Conservation (phyloP, 92 coral and sea anemone species). For the Phymanthus crucifer region DNA sequence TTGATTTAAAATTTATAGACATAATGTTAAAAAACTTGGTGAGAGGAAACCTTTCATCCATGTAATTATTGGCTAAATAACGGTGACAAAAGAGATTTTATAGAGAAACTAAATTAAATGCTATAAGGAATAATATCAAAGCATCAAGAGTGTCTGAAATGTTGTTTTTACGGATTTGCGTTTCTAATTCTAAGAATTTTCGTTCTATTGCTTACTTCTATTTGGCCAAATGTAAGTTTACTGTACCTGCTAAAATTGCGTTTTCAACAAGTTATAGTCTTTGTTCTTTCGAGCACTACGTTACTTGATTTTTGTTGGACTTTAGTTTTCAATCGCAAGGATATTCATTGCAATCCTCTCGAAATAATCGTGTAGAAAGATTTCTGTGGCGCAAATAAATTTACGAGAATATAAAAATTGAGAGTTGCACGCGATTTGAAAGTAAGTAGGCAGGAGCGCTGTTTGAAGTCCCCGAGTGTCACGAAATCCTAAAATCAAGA, state of each 20-base stretch:
- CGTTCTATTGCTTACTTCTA: not conserved
- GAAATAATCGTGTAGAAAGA: slow-evolving; percentile 4
- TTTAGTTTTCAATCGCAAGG: not conserved
- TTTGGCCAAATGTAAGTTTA: not conserved
- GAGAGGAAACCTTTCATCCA: slow-evolving; percentile 11
- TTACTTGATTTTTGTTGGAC: not conserved
- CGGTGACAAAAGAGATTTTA: slow-evolving; percentile 11
- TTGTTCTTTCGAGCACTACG: slow-evolving; percentile 17
- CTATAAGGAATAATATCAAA: slow-evolving; percentile 14
- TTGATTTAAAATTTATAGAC: not conserved
- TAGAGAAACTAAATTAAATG: slow-evolving; percentile 19
- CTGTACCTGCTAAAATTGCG: slow-evolving; percentile 12
- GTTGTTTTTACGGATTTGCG: not conserved
- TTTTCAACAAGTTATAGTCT: not conserved
- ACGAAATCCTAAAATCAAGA: slow-evolving; percentile 9
- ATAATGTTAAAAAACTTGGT: slow-evolving; percentile 5
- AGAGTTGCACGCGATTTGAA: slow-evolving; percentile 12
- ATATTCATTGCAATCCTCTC: not conserved
- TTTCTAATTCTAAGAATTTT: not conserved
- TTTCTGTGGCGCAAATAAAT: slow-evolving; percentile 9
- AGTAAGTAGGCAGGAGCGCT: too few relatives aligned
- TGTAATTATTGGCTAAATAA: slow-evolving; percentile 15
- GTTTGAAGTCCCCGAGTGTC: slow-evolving; percentile 19
- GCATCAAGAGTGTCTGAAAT: not conserved
- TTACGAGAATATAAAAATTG: slow-evolving; percentile 14